These are phyloP conservation scores for Perca flavescens DNA, from an alignment of 2,113 vertebrate species.

Conservation along the genomic window DNA sequence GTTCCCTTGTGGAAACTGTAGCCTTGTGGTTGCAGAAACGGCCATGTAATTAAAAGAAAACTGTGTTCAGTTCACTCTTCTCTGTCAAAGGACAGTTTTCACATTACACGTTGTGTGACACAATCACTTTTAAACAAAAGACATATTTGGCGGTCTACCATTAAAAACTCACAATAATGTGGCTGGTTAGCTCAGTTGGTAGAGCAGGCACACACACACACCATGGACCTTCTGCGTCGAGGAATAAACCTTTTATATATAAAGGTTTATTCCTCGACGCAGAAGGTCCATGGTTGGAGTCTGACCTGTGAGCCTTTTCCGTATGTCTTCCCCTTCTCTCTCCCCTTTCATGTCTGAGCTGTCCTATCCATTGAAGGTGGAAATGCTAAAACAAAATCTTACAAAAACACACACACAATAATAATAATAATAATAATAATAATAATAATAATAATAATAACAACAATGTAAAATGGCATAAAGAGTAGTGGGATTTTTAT, in stretches of 20 bases:
- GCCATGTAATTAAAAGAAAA: constrained; percentile 23
- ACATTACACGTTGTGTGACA: neutral
- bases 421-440: neutral
- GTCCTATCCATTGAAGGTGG: no score
- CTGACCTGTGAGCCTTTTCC: no score
- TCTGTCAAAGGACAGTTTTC: neutral
- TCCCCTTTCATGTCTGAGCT: no score
- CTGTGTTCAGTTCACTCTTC: neutral
- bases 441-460: neutral
- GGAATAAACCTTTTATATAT: no score
- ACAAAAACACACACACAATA: no score
- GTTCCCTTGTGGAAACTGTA: constrained; percentile 33
- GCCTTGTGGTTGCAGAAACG: constrained; percentile 27
- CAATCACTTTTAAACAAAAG: neutral
- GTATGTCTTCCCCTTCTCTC: no score
- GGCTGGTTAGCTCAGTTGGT: no score
- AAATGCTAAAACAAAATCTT: no score
- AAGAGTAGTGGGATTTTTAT: neutral
- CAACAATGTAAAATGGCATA: neutral
- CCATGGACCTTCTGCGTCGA: no score
- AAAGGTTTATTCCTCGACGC: no score
- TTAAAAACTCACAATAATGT: neutral
- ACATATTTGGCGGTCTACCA: neutral
- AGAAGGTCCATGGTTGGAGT: no score
- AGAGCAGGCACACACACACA: no score